Conservation (phyloP, 2,113 vertebrate genomes). For the Opisthocomus hoazin region DNA sequence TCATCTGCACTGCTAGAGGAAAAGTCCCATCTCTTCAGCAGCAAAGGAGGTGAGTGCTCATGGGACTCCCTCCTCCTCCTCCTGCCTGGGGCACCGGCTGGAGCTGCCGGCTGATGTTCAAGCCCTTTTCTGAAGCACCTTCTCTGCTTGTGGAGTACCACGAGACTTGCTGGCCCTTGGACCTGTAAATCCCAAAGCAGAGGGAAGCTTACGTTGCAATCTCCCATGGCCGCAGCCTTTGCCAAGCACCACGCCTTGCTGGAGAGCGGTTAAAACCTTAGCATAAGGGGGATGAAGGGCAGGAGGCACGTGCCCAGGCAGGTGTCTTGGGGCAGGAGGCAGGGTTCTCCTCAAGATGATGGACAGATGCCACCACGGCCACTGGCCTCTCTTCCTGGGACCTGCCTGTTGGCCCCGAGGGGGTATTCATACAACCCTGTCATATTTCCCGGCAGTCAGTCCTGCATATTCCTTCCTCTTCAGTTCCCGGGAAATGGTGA, state of each 20-base stretch:
- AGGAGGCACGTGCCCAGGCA: background rate
- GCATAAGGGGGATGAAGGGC: accelerated
- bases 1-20: background rate
- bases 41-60: background rate
- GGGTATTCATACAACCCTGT: background rate
- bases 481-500: accelerated
- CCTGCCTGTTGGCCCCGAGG: background rate
- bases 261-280: background rate
- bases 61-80: background rate
- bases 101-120: background rate
- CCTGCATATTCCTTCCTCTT: background rate
- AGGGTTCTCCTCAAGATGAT: background rate
- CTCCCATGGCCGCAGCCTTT: background rate
- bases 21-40: background rate
- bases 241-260: background rate
- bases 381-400: background rate
- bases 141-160: background rate
- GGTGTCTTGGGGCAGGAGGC: background rate
- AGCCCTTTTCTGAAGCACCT: background rate
- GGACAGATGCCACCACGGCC: background rate
- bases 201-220: background rate
- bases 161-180: background rate
- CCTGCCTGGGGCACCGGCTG: accelerated
- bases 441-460: background rate
- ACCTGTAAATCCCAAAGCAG: background rate